Base-by-base conservation (phyloP, 2,888 invertebrate genomes). In the Eilema caniola region DNA sequence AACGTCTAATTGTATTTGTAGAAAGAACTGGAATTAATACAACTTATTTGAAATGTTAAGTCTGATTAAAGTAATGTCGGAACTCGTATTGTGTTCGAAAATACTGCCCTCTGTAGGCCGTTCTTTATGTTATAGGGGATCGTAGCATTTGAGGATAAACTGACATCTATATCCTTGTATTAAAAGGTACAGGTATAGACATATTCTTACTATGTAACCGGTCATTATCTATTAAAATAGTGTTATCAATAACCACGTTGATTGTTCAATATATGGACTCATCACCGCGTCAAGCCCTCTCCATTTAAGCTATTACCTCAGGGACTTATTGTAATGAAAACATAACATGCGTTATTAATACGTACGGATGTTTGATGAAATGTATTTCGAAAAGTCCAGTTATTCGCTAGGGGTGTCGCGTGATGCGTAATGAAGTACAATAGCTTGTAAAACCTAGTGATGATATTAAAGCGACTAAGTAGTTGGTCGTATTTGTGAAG, bases 391-490 rank as follows among this genome's bases (percentile, higher is more conserved):
- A 16, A 47, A 64, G 47, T 28, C 63, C 47, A 63, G 10, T 20
- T 63, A 64, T 64, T n/a, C 25, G 24, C 68, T 47, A 63, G 23
- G 33, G 33, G 33, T 23, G 16, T 69, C 37, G 63, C 69, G 69
- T 64, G 64, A 69, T 67, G 33, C 24, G 47, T 64, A 60, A 63
- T 28, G 57, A 57, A 69, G 41, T 28, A 69, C 28, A 41, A 59
- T 59, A 23, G 59, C 28, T 33, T 69, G 59, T 68, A 64, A 69
- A 69, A 56, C 56, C 12, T 20, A 57, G 68, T 53, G 20, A 53
- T 62, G 62, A 37, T 37, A 67, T 56, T 56, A 67, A 53, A 41
- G 25, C 16, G 4, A 33, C 33, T 67, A 24, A 68, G 68, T 62
- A 68, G 62, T 62, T 68, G 25, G 24, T 14, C 20, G 62, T 62